Base-by-base conservation (phyloP, 1,140 invertebrate genomes). In the Andrena cerasifolii region DNA sequence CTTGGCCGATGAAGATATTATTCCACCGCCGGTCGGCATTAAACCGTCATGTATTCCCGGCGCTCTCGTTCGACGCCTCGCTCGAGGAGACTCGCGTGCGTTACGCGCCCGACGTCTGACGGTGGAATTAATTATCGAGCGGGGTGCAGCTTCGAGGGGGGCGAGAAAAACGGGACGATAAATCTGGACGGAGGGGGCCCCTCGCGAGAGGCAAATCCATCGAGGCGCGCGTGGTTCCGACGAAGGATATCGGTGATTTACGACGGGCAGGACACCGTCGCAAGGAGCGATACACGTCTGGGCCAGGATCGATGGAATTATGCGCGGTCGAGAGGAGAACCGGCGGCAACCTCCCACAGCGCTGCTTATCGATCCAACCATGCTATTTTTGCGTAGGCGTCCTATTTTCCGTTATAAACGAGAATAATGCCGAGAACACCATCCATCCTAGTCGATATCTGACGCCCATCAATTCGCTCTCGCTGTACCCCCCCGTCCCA, bases 261-360 rank as follows among this genome's bases (percentile, higher is more conserved):
- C 16, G 18, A 33, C 16, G 21, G 8, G 21, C 14, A 14, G 10
- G 49, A 53, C 58, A 36, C 2, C 24, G 16, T 49, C 18, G 16
- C 16, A 31, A 59, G 45, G 12, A 61, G 8, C 31, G 54, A 49
- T 51, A 61, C 36, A 40, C 56, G 12, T 73, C 43, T 26, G 45
- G 31, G 12, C 62, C 43, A 18, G 45, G 31, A 58, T 78, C 67
- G 67, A 74, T 73, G 43, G n/a, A 74, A 78, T 78, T 78, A 78
- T 31, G 43, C 31, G 58, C 31, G 58, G 24, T 47, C 40, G 24
- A n/a, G 66, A 65, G 33, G 56, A 31, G 45, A 62, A 78, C 26
- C 40, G 73, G 33, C 33, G 4, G 43, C 62, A 14, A 28, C 33
- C 43, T 67, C 51, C 72, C 51, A n/a, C 53, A 31, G 28, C 36